These are phyloP conservation scores for Mustela nigripes DNA, from an alignment of 2,113 vertebrate species.

Conservation along the genomic window DNA sequence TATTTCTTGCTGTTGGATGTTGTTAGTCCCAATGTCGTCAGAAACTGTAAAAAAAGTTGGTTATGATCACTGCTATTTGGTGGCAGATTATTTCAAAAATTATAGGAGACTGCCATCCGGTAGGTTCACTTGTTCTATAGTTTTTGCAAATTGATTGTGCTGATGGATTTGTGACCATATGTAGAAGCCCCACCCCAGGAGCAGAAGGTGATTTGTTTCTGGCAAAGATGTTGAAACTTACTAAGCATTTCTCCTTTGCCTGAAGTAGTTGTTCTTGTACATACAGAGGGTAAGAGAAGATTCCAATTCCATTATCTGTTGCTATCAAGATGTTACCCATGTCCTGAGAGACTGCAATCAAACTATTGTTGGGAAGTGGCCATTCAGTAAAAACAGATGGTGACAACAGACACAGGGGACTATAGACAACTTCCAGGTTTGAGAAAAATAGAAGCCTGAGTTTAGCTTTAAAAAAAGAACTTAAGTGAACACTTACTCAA, in stretches of 20 bases:
- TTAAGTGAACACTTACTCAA: conserved; percentile 12
- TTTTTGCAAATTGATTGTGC: not conserved
- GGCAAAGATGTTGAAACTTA: conserved; percentile 55
- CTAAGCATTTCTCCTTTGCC: conserved; percentile 38
- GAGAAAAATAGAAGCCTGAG: conserved; percentile 5
- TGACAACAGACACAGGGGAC: conserved; percentile 58
- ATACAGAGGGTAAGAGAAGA: conserved; percentile 38
- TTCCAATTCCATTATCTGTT: conserved; percentile 47
- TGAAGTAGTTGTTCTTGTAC: not conserved
- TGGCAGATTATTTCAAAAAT: conserved; percentile 73
- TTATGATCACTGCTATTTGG: conserved; percentile 54
- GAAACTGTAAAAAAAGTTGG: conserved; percentile 57
- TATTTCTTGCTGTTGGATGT: not conserved
- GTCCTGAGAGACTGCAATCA: conserved; percentile 56
- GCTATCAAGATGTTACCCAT: conserved; percentile 56
- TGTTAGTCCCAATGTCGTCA: not conserved
- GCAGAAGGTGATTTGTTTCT: not conserved
- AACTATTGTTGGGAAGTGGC: conserved; percentile 34
- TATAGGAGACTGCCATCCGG: not conserved
- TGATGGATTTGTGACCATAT: conserved; percentile 43
- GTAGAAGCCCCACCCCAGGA: not conserved
- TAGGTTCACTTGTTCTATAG: not conserved
- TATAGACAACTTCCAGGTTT: conserved; percentile 42
- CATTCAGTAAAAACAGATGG: conserved; percentile 73
- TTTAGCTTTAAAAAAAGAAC: conserved; percentile 62